Evolutionary conservation across 2,888 invertebrate genomes (phyloP), one percentile per base, ranked within the genome.

Genomic region (Iselma pallidipennis): DNA sequence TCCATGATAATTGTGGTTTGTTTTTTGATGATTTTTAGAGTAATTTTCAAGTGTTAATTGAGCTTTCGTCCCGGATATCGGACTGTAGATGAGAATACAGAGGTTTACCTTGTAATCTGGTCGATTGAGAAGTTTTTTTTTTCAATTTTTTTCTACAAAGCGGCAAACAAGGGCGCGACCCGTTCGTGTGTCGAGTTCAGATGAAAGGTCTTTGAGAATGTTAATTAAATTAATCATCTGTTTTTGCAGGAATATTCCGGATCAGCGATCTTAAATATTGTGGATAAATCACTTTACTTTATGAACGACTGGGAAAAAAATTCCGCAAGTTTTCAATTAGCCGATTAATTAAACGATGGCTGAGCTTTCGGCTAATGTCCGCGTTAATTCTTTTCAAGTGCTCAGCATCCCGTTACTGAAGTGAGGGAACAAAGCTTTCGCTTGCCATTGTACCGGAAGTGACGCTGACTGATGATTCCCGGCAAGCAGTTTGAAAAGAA

Each of bases 401-500:
- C 64, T 71, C 68, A 69, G 72, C 73, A 71, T 69, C 65, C 71
- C 70, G 70, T 69, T 66, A 60, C 59, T 57, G 63, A 60, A 4
- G 33, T 42, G 59, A 68, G 72, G 74, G 78, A 76, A 80, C 79
- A 79, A 79, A 78, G 74, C 76, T 68, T 72, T 67, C 69, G 68
- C 71, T 74, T 76, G 76, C 76, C 77, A 80, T 80, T 80, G 80
- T 80, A 76, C 76, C 78, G 76, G 79, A 79, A 79, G 77, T 81
- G 81, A 81, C 81, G 80, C 77, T 81, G 80, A 81, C 80, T 80
- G 80, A 81, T 81, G 80, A 78, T 79, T 75, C 75, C 71, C 63
- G 73, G 72, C 74, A 67, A 75, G 71, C 73, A 70, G 74, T 75
- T 77, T 76, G 74, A 78, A 80, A 80, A 80, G 78, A 79, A 78